phyloP scores from a whole-genome alignment of 1,140 invertebrate genomes.

The Cyclina sinensis region DNA sequence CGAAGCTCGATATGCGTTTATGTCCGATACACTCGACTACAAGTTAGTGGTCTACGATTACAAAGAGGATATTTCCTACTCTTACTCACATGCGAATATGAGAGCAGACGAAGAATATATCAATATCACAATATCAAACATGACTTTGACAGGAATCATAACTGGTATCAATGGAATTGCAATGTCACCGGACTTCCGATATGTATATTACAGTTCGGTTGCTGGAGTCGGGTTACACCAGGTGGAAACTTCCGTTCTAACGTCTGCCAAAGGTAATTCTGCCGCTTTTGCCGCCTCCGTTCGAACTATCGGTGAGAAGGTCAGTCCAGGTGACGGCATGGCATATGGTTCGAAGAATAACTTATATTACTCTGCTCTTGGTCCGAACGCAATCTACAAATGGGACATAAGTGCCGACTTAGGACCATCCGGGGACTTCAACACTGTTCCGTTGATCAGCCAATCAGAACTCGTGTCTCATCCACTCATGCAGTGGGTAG shows the following conservation, averaged over 20 bases:
- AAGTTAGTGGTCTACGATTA: slow-evolving; percentile 75
- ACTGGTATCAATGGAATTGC: slow-evolving; percentile 71
- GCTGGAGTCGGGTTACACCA: slow-evolving; percentile 65
- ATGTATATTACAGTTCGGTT: slow-evolving; percentile 70
- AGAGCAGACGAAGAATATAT: slow-evolving; percentile 49
- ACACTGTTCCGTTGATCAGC: neutral
- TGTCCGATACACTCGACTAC: slow-evolving; percentile 72
- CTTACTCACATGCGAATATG: slow-evolving; percentile 72
- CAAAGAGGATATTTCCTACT: slow-evolving; percentile 57
- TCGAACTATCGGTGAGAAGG: slow-evolving; percentile 63
- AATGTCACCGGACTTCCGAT: slow-evolving; percentile 69
- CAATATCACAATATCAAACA: slow-evolving; percentile 58
- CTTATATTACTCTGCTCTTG: slow-evolving; percentile 62
- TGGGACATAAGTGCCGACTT: slow-evolving; percentile 38
- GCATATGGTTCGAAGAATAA: slow-evolving; percentile 47
- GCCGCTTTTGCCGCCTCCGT: slow-evolving; percentile 58
- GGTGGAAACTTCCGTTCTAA: slow-evolving; percentile 70
- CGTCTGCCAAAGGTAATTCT: neutral
- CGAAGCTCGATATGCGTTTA: slow-evolving; percentile 73
- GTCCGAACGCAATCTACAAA: slow-evolving; percentile 42
- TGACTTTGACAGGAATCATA: neutral
- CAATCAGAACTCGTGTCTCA: slow-evolving; percentile 35
- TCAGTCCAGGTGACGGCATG: slow-evolving; percentile 60
- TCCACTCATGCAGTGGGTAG: slow-evolving; percentile 61
- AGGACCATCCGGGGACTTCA: slow-evolving; percentile 4